These are phyloP conservation scores for Stichopus horrens DNA, from an alignment of 53 echinoderm and acorn worm species.

Conservation along the genomic window DNA sequence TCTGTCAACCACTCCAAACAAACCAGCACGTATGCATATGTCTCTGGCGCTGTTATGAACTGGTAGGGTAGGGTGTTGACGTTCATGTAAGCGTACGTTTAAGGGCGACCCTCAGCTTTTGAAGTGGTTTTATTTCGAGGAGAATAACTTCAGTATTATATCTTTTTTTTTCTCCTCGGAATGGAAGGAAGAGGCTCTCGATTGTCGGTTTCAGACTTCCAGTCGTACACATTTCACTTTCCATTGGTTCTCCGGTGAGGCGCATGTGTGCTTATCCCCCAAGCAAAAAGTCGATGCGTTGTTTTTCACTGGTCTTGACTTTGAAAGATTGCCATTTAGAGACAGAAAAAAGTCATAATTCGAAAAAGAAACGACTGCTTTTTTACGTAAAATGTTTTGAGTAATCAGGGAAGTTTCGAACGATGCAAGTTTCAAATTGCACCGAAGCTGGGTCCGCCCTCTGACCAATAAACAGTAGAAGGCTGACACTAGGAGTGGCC, in stretches of 20 bases:
- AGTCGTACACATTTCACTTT: neutral
- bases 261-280: no score
- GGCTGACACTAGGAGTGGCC: slow-evolving; percentile 10
- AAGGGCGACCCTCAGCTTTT: slow-evolving; percentile 5
- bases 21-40: slow-evolving; percentile 23
- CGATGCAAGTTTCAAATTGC: neutral
- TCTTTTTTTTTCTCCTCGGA: neutral
- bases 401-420: neutral
- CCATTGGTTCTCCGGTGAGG: neutral
- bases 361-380: neutral
- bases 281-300: no score
- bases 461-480: neutral
- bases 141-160: slow-evolving; percentile 2
- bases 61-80: neutral
- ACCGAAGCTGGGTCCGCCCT: neutral
- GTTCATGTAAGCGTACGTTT: neutral
- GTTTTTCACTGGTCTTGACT: no score
- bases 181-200: slow-evolving; percentile 5
- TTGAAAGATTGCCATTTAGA: neutral
- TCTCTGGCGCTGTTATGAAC: slow-evolving; percentile 1
- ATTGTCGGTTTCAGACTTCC: neutral
- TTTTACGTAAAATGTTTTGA: neutral
- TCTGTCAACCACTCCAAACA: slow-evolving; percentile 38
- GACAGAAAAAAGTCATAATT: neutral
- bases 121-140: slow-evolving; percentile 3